Conservation (phyloP, 2,797 vertebrate genomes). For the Enteromius mattozi region DNA sequence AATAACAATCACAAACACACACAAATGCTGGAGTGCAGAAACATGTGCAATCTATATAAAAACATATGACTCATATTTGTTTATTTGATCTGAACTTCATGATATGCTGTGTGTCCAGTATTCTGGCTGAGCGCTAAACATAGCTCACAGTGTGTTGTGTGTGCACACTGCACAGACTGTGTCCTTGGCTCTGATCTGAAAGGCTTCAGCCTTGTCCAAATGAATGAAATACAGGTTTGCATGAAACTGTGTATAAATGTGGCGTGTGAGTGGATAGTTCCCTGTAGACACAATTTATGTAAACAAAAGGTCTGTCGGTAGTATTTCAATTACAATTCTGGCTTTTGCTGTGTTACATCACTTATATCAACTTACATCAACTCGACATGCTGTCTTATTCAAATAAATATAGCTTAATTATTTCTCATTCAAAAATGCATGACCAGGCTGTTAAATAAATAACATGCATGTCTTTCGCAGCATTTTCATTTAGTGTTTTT, state of each 20-base stretch:
- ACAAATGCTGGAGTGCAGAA: not conserved
- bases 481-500: not conserved
- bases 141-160: constrained; percentile 7
- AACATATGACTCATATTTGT: constrained; percentile 62
- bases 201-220: not conserved
- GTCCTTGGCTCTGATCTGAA: constrained; percentile 30
- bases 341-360: constrained; percentile 56
- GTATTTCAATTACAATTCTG: constrained; percentile 74
- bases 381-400: not conserved
- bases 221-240: constrained; percentile 18
- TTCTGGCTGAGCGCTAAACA: constrained; percentile 18
- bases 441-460: not conserved
- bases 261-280: not conserved
- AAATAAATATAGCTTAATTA: not conserved
- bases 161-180: not conserved
- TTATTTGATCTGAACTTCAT: constrained; percentile 62
- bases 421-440: not conserved
- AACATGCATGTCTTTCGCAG: not conserved
- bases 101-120: constrained; percentile 40
- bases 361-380: constrained; percentile 16
- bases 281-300: constrained; percentile 20
- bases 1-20: not conserved
- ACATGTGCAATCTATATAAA: constrained; percentile 14
- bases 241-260: constrained; percentile 30
- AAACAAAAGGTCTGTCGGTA: constrained; percentile 17